Evolutionary conservation across 92 coral and sea anemone genomes (phyloP).

Genomic region (Palythoa grandis): DNA sequence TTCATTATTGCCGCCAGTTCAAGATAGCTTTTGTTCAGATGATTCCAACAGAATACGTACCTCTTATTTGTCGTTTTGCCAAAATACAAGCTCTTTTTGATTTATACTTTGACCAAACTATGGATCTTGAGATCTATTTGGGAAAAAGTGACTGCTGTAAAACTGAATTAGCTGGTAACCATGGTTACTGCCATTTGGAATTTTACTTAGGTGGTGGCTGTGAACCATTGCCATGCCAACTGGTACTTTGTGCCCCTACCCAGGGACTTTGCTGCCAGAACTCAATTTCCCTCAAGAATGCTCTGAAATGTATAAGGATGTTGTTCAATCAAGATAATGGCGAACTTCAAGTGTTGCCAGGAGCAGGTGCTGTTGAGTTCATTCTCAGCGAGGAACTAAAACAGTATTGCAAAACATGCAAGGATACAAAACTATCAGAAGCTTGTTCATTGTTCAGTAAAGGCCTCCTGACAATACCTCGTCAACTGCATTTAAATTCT

Average conservation of each 20-base stretch:
- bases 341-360: conserved; percentile 56
- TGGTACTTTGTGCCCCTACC: conserved; percentile 82
- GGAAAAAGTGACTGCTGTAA: conserved; percentile 74
- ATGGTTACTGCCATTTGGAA: conserved; percentile 61
- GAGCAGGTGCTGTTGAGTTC: conserved; percentile 83
- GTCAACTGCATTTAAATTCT: conserved; percentile 70
- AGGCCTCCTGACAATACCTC: conserved; percentile 73
- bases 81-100: conserved; percentile 65
- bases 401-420: conserved; percentile 24
- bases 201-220: background rate
- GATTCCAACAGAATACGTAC: conserved; percentile 74
- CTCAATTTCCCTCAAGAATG: conserved; percentile 70
- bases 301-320: conserved; percentile 73
- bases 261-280: conserved; percentile 80
- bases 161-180: conserved; percentile 54
- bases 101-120: conserved; percentile 35
- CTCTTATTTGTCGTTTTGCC: conserved; percentile 65
- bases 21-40: conserved; percentile 81
- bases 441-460: conserved; percentile 74
- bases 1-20: conserved; percentile 81
- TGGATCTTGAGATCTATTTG: conserved; percentile 46
- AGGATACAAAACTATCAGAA: conserved; percentile 38
- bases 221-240: conserved; percentile 41
- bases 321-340: conserved; percentile 58
- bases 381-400: conserved; percentile 62